Evolutionary conservation across 2,113 vertebrate species (phyloP).

Genomic region (Elephantulus edwardii): DNA sequence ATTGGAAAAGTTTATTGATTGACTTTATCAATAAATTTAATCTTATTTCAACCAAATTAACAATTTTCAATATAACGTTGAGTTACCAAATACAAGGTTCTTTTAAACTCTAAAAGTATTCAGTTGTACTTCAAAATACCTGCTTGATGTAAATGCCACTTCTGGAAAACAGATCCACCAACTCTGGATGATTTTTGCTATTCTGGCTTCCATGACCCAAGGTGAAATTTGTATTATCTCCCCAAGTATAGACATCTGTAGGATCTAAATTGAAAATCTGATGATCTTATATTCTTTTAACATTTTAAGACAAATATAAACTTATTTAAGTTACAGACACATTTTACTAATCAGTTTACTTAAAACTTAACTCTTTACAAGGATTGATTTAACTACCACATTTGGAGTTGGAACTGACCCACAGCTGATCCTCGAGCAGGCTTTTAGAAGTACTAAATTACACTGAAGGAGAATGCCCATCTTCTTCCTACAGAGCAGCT

Average conservation of each 20-base stretch:
- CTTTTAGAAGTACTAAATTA: no score
- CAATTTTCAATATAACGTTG: constrained; percentile 36
- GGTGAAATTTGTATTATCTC: constrained; percentile 97
- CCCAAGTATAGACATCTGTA: constrained; percentile 97
- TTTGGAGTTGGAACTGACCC: no score
- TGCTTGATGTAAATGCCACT: constrained; percentile 94
- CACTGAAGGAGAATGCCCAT: no score
- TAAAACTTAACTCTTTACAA: constrained; percentile 8
- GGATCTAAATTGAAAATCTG: constrained; percentile 88
- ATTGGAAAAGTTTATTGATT: neutral
- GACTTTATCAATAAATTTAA: constrained; percentile 4
- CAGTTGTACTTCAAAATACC: constrained; percentile 82
- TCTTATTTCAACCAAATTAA: constrained; percentile 41
- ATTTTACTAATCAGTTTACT: constrained; percentile 18
- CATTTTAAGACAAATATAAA: constrained; percentile 47
- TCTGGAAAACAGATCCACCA: constrained; percentile 95
- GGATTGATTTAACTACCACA: constrained; percentile 5
- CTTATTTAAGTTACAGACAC: constrained; percentile 2
- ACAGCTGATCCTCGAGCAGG: no score
- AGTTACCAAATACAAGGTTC: constrained; percentile 29
- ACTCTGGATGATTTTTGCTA: constrained; percentile 93
- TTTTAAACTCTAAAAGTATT: neutral
- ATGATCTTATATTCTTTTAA: neutral
- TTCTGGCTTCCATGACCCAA: constrained; percentile 97
- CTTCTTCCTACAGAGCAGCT: no score